phyloP scores from a whole-genome alignment of 2,113 vertebrate species.

The Sitta europaea region DNA sequence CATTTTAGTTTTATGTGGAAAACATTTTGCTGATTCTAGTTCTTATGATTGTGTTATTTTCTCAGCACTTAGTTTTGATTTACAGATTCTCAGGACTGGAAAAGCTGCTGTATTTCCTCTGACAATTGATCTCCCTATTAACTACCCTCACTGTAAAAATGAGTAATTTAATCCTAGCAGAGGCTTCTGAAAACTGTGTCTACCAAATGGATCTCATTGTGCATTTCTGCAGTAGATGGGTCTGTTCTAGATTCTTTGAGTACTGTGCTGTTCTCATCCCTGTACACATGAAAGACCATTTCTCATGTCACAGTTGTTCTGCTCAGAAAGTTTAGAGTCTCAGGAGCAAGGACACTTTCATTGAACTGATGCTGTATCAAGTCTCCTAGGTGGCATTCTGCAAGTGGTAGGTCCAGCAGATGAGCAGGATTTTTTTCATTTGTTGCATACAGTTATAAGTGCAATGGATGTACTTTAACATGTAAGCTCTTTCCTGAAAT shows the following conservation, averaged over 20 bases:
- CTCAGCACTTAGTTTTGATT: neutral
- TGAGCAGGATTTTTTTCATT: neutral
- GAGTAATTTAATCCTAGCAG: neutral
- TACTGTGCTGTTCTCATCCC: neutral
- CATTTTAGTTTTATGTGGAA: neutral
- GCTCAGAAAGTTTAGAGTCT: neutral
- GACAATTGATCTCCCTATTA: neutral
- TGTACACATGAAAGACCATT: neutral
- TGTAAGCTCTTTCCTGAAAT: neutral
- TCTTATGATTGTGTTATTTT: neutral
- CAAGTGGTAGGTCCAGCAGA: neutral
- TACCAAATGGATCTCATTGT: neutral
- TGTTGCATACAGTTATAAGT: neutral
- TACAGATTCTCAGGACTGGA: neutral
- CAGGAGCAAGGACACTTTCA: neutral
- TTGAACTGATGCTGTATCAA: neutral
- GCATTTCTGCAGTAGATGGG: neutral
- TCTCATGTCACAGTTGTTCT: neutral
- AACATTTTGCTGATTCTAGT: neutral
- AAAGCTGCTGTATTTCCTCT: neutral
- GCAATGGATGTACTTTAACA: neutral
- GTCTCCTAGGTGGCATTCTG: neutral
- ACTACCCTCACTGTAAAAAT: neutral
- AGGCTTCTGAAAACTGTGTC: neutral
- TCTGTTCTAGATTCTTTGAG: neutral